These are phyloP conservation scores for Rhynchomys soricoides DNA, from an alignment of 2,113 vertebrate species.

Conservation along the genomic window DNA sequence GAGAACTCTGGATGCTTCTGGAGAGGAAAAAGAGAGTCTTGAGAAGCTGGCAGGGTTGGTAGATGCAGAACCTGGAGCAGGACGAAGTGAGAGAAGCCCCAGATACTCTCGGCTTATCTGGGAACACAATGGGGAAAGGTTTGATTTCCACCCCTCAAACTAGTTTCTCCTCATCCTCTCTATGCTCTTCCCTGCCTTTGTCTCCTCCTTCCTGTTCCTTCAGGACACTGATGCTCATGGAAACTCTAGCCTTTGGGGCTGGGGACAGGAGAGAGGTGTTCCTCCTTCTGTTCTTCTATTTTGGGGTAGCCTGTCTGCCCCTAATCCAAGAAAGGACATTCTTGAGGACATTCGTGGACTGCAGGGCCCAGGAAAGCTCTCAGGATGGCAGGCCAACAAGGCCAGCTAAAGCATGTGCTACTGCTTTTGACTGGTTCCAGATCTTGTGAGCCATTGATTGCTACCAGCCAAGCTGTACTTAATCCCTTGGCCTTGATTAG, in stretches of 20 bases:
- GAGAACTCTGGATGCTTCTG: background rate
- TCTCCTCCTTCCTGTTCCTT: background rate
- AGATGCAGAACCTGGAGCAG: background rate
- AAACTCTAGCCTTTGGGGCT: background rate
- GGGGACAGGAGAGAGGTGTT: background rate
- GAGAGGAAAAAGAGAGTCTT: accelerated
- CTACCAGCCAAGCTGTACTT: background rate
- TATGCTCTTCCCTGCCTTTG: too few relatives aligned
- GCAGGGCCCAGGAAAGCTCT: background rate
- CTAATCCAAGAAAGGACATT: background rate
- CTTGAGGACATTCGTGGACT: background rate
- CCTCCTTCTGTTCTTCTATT: background rate
- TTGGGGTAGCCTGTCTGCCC: background rate
- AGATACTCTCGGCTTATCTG: background rate
- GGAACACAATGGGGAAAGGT: background rate
- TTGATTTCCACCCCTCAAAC: background rate
- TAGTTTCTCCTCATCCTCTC: background rate
- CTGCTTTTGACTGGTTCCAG: background rate
- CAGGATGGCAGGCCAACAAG: background rate
- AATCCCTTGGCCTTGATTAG: background rate
- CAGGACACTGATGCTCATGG: background rate
- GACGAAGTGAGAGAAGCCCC: background rate
- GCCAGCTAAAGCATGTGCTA: background rate
- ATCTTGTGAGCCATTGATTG: background rate
- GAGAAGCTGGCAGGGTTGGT: background rate